A percentile compares a stretch with the other conserved stretches of the same genome.
Evolutionary conservation across 2,888 invertebrate species (phyloP).

Genomic region (Hyppa rectilinea): DNA sequence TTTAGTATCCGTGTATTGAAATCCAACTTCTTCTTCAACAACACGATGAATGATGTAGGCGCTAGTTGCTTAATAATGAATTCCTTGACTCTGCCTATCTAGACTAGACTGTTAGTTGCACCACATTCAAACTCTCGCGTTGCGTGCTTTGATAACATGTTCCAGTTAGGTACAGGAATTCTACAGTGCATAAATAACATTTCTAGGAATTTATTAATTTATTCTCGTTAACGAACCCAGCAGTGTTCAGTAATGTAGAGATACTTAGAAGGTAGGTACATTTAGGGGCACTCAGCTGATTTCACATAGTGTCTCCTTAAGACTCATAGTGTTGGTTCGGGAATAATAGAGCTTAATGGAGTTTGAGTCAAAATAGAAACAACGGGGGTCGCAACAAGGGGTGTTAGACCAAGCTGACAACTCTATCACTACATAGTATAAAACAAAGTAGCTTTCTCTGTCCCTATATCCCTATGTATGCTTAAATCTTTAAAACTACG

Average conservation of each 20-base stretch:
- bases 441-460: too few species aligned
- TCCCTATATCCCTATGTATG: too few species aligned
- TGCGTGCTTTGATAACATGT: conserved; percentile 8
- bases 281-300: conserved; percentile 44
- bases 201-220: background rate
- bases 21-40: background rate
- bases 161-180: background rate
- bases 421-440: too few species aligned
- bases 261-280: conserved; percentile 34
- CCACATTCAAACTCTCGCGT: background rate
- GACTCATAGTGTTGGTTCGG: conserved; percentile 5
- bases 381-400: too few species aligned
- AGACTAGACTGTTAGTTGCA: too few species aligned
- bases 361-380: conserved; percentile 4
- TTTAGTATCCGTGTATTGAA: background rate
- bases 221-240: conserved; percentile 18
- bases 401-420: too few species aligned
- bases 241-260: conserved; percentile 6
- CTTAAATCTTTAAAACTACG: too few species aligned
- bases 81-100: background rate
- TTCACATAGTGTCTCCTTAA: conserved; percentile 14
- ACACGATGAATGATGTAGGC: background rate
- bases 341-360: background rate
- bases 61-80: background rate
- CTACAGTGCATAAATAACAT: background rate